These are phyloP conservation scores for Oscheius sp. DNA, from an alignment of 1,140 invertebrate species.

Conservation along the genomic window DNA sequence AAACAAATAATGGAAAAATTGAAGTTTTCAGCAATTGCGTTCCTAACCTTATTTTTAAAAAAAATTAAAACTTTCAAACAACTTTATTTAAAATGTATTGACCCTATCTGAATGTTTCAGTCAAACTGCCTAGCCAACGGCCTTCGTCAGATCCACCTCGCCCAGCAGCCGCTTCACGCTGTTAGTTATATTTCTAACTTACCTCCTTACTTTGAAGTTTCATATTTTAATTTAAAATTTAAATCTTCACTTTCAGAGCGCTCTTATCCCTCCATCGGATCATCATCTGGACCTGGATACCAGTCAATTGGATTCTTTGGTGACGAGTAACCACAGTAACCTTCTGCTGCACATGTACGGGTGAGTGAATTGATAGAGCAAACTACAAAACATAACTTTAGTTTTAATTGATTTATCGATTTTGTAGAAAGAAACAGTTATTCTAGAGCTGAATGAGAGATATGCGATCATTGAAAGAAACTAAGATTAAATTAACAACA, in stretches of 20 bases:
- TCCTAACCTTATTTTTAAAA: too few species aligned
- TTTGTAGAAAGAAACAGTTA: too few species aligned
- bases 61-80: too few species aligned
- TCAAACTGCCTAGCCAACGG: too few species aligned
- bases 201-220: too few species aligned
- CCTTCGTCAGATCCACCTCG: conserved; percentile 17
- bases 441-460: too few species aligned
- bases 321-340: conserved; percentile 35
- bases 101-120: too few species aligned
- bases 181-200: not conserved
- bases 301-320: conserved; percentile 29
- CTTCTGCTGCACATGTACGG: conserved; percentile 38
- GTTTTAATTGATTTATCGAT: too few species aligned
- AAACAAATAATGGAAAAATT: too few species aligned
- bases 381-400: conserved; percentile 14
- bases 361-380: conserved; percentile 21
- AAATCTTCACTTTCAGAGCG: not conserved
- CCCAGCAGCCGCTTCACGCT: conserved; percentile 23
- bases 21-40: too few species aligned
- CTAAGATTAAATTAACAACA: not conserved
- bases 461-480: not conserved
- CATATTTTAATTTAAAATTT: too few species aligned
- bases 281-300: conserved; percentile 41
- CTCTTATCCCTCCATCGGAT: conserved; percentile 33
- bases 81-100: too few species aligned